A percentile compares a stretch with the other conserved stretches of the same genome.
phyloP scores from a whole-genome alignment of 2,113 vertebrate species.

The Dinomys branickii region DNA sequence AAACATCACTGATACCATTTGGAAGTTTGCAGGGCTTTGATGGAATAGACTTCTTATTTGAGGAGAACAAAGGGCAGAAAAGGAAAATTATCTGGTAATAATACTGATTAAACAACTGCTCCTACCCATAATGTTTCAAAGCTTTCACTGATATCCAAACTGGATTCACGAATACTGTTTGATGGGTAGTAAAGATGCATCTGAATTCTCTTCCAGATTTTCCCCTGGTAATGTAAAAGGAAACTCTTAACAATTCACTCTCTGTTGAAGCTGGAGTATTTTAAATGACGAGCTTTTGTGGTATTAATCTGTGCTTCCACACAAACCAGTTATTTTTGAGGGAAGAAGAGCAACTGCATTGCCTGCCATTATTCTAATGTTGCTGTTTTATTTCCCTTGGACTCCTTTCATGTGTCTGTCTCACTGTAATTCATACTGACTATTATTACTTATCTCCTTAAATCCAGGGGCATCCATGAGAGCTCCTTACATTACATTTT shows the following conservation, averaged over 20 bases:
- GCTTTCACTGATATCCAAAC: background rate
- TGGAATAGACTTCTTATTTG: background rate
- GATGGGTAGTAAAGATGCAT: slow-evolving; percentile 4
- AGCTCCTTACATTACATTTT: background rate
- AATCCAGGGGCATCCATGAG: background rate
- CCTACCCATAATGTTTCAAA: background rate
- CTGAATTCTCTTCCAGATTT: slow-evolving; percentile 23
- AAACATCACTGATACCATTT: background rate
- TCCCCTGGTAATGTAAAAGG: background rate
- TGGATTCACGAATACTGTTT: background rate
- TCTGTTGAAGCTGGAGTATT: background rate
- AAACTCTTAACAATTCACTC: background rate
- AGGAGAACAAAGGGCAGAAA: background rate
- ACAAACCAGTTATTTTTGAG: background rate
- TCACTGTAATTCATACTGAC: background rate
- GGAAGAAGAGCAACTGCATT: background rate
- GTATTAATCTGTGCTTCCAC: background rate
- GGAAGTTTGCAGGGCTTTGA: background rate
- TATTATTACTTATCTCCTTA: background rate
- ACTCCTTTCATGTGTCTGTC: background rate
- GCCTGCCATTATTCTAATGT: background rate
- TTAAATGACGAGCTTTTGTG: slow-evolving; percentile 20
- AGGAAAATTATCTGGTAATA: slow-evolving; percentile 16
- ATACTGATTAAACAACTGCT: background rate
- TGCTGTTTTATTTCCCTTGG: background rate